Percentiles rank a stretch among this genome's conserved stretches.
phyloP scores from a whole-genome alignment of 2,888 invertebrate species.

The Corythucha ciliata region DNA sequence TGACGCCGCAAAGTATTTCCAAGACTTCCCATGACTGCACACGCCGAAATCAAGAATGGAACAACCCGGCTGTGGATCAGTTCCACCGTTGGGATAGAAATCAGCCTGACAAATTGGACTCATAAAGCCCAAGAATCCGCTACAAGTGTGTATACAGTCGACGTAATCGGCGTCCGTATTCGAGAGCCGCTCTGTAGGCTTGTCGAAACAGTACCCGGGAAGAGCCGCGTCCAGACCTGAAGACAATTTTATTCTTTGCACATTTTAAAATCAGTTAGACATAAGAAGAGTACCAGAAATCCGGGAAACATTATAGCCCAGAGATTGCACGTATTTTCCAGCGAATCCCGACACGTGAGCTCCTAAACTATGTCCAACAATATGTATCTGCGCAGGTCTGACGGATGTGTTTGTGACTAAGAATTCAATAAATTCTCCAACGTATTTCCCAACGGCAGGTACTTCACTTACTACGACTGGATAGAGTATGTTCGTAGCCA shows the following conservation, averaged over 20 bases:
- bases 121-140: constrained; percentile 28
- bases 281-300: no score
- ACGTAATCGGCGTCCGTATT: constrained; percentile 29
- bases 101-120: constrained; percentile 29
- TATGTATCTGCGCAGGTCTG: constrained; percentile 7
- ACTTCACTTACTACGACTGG: constrained; percentile 9
- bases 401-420: constrained; percentile 17
- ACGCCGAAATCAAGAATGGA: constrained; percentile 25
- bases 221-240: constrained; percentile 32
- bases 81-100: constrained; percentile 32
- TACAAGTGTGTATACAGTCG: constrained; percentile 32
- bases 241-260: background rate
- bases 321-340: no score
- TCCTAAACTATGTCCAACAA: constrained; percentile 25
- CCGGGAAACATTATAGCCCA: no score
- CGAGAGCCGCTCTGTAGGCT: constrained; percentile 21
- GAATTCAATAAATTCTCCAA: constrained; percentile 22
- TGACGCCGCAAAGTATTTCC: constrained; percentile 29
- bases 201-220: constrained; percentile 27
- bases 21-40: constrained; percentile 30
- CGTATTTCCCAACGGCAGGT: constrained; percentile 19
- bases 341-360: constrained; percentile 29
- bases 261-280: no score
- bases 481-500: constrained; percentile 20
- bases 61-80: constrained; percentile 30